phyloP scores from a whole-genome alignment of 1,140 invertebrate species.

The Leptoteleia sp. region DNA sequence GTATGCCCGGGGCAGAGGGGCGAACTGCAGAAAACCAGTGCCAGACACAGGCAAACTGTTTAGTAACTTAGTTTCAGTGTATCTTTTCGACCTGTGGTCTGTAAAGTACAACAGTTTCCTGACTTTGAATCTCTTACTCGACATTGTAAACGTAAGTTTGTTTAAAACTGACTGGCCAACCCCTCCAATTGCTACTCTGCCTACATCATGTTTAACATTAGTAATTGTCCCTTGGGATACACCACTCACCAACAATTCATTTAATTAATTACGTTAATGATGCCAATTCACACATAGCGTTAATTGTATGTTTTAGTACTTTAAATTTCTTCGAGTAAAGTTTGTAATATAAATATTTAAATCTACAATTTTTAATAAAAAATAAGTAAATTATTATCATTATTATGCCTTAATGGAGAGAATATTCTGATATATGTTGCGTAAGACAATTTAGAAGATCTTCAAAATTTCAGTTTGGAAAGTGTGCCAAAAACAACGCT shows the following conservation, averaged over 20 bases:
- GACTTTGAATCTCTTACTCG: slow-evolving; percentile 48
- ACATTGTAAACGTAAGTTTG: slow-evolving; percentile 50
- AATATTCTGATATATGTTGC: too few relatives aligned
- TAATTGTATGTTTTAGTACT: too few relatives aligned
- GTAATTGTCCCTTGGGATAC: slow-evolving; percentile 11
- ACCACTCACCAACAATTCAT: slow-evolving; percentile 16
- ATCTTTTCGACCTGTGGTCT: slow-evolving; percentile 48
- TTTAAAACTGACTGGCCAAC: slow-evolving; percentile 40
- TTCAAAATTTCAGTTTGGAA: too few relatives aligned
- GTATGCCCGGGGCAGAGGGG: slow-evolving; percentile 22
- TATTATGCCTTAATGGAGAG: too few relatives aligned
- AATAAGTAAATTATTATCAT: too few relatives aligned
- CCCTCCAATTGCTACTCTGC: slow-evolving; percentile 33
- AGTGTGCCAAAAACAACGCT: too few relatives aligned
- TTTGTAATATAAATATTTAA: too few relatives aligned
- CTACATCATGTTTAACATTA: slow-evolving; percentile 16
- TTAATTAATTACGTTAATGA: not conserved
- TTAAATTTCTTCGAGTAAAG: too few relatives aligned
- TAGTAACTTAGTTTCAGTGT: slow-evolving; percentile 52
- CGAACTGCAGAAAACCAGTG: slow-evolving; percentile 39
- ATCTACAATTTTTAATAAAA: too few relatives aligned
- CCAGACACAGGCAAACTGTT: slow-evolving; percentile 49
- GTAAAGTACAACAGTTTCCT: slow-evolving; percentile 42
- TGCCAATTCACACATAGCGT: not conserved
- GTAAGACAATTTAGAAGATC: too few relatives aligned